Evolutionary conservation across 2,888 invertebrate genomes (phyloP), one percentile per base, ranked within the genome.

Genomic region (Scaptomyza cyrtandrae): DNA sequence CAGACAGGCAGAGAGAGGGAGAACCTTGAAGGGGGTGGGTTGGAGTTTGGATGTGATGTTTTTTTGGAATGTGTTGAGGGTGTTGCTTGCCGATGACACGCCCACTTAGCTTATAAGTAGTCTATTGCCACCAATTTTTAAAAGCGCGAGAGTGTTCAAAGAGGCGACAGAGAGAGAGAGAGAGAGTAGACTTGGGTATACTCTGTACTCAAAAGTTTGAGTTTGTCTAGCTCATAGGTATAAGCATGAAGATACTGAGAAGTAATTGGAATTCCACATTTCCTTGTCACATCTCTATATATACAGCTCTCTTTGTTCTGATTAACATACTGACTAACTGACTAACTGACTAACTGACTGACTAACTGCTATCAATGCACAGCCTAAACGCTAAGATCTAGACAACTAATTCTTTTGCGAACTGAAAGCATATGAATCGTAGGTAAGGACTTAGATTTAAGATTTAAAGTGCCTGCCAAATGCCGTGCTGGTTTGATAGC

Each of bases 41-140:
- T 11, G 10, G 4, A 13, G 13, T 35, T 35, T 11, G 46, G 46
- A 27, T 5, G 27, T 31, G 31, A 6, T 1, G 11, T 19, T 19
- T 19, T 19, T 19, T 19, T 13, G 16, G 33, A 0, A 41, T 41
- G 16, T 16, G 39, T 29, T 13, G 33, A 1, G 16, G 4, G 10
- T 16, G 41, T 29, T 24, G 39, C 48, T 45, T 35, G 43, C 29
- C 61, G 68, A 56, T 75, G 78, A 78, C 78, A 78, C 75, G 82
- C 76, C 82, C 68, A 60, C 49, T 66, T 61, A 71, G 65, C 78
- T 41, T 67, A 61, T 54, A 52, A 71, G 67, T 81, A 68, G 71
- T 68, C 64, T 61, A 69, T 73, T 49, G 70, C 56, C 78, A 70
- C 53, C 66, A 70, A 67, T 67, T 78, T 79, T 57, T 55, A 63